Evolutionary conservation across 2,888 invertebrate species (phyloP).

Genomic region (Stegophylla sp.): DNA sequence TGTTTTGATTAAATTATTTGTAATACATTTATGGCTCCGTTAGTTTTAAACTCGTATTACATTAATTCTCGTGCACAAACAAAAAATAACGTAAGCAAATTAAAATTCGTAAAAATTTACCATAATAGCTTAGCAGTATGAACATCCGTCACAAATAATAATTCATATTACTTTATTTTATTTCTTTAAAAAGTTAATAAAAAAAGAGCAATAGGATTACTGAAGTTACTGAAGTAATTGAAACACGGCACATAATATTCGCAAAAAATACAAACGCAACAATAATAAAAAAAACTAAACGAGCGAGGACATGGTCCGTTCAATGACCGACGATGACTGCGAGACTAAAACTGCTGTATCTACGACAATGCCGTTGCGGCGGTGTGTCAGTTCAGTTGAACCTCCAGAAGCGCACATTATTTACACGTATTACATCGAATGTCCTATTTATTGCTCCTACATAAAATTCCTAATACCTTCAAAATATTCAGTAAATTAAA

Average conservation of each 20-base stretch:
- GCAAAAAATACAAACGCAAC: slow-evolving; percentile 1
- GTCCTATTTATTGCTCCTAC: slow-evolving; percentile 38
- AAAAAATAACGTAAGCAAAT: neutral
- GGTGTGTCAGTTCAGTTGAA: slow-evolving; percentile 30
- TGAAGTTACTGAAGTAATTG: neutral
- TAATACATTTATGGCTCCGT: neutral
- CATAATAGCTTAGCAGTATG: slow-evolving; percentile 11
- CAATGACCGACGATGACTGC: slow-evolving; percentile 58
- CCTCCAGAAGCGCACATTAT: slow-evolving; percentile 38
- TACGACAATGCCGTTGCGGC: slow-evolving; percentile 33
- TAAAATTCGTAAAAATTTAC: slow-evolving; percentile 23
- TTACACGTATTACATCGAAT: slow-evolving; percentile 5
- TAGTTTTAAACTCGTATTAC: neutral
- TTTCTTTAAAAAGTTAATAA: too few relatives aligned
- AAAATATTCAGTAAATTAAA: neutral
- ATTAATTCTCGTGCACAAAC: neutral
- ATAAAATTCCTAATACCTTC: neutral
- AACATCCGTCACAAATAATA: neutral
- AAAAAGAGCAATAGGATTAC: neutral
- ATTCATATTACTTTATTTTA: neutral
- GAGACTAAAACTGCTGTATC: slow-evolving; percentile 37
- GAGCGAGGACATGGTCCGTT: slow-evolving; percentile 50
- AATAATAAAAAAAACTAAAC: slow-evolving; percentile 42
- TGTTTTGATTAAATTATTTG: neutral
- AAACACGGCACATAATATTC: neutral